phyloP scores from a whole-genome alignment of 2,888 invertebrate species.

The Pristionchus maxplancki region DNA sequence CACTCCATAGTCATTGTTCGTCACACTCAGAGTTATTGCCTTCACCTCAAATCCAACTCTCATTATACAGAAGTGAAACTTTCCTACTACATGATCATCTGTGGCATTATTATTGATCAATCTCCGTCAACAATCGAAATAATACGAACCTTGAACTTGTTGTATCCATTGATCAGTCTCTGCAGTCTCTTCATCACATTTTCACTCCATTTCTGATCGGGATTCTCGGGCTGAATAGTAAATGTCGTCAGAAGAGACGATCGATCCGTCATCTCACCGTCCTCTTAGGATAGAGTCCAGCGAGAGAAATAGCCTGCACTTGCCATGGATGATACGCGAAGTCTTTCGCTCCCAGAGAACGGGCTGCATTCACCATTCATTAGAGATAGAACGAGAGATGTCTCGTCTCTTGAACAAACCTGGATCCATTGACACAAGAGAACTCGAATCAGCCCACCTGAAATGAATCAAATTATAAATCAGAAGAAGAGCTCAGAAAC shows the following conservation, averaged over 20 bases:
- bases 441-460: slow-evolving; percentile 18
- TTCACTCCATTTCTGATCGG: not conserved
- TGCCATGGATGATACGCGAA: slow-evolving; percentile 52
- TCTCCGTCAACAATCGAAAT: not conserved
- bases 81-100: no score
- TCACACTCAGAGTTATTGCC: slow-evolving; percentile 3
- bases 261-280: not conserved
- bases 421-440: slow-evolving; percentile 29
- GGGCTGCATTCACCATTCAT: not conserved
- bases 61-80: not conserved
- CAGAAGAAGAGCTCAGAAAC: not conserved
- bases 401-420: not conserved
- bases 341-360: not conserved
- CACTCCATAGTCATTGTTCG: slow-evolving; percentile 35
- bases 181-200: not conserved
- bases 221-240: not conserved
- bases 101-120: not conserved
- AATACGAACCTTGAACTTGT: not conserved
- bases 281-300: slow-evolving; percentile 11
- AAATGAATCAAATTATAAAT: not conserved
- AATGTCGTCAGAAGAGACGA: not conserved
- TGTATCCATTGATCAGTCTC: not conserved
- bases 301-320: slow-evolving; percentile 36
- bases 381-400: no score
- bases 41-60: not conserved